phyloP scores from a whole-genome alignment of 2,113 vertebrate genomes.

The Sceloporus undulatus region DNA sequence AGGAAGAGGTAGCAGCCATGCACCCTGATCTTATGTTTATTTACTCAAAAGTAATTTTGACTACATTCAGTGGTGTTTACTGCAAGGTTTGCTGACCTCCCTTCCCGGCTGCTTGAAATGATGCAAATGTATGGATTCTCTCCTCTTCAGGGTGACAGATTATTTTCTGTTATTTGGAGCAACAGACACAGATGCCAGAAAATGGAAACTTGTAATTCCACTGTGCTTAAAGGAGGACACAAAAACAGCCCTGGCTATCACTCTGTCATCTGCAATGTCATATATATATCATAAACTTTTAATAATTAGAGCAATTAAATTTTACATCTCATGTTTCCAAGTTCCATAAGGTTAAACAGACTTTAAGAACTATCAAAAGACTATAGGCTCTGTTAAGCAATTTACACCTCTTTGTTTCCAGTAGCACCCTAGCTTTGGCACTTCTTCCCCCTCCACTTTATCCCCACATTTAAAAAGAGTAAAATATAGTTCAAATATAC shows the following conservation, averaged over 20 bases:
- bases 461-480: too few relatives aligned
- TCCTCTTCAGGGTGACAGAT: not conserved
- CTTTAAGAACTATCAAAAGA: not conserved
- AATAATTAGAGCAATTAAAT: not conserved
- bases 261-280: not conserved
- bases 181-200: not conserved
- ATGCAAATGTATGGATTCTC: not conserved
- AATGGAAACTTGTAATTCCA: not conserved
- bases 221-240: not conserved
- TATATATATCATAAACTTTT: constrained; percentile 9
- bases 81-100: too few relatives aligned
- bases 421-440: not conserved
- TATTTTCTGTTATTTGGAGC: not conserved
- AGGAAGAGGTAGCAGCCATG: not conserved
- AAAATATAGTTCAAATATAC: too few relatives aligned
- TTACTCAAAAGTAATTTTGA: not conserved
- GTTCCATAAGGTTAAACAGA: not conserved
- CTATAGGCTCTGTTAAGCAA: not conserved
- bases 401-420: not conserved
- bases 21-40: not conserved
- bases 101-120: not conserved
- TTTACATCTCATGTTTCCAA: not conserved
- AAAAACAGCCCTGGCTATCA: not conserved
- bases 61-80: not conserved
- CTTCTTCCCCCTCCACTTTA: too few relatives aligned